phyloP scores from a whole-genome alignment of 2,888 invertebrate species.

The Lutraria lutraria region DNA sequence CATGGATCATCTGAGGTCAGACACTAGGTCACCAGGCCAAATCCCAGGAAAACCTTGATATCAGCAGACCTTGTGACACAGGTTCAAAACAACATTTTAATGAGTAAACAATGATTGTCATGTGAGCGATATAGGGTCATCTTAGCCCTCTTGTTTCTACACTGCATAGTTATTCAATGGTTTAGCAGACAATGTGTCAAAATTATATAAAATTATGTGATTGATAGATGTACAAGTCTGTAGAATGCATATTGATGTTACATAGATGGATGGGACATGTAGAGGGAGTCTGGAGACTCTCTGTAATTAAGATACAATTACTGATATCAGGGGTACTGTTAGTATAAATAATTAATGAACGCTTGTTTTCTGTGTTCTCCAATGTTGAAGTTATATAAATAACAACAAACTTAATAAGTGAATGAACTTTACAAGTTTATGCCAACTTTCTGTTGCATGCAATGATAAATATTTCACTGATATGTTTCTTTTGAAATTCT shows the following conservation, averaged over 20 bases:
- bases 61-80: no score
- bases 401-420: constrained; percentile 12
- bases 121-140: no score
- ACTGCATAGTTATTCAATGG: background rate
- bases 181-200: background rate
- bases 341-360: constrained; percentile 32
- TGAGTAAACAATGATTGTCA: no score
- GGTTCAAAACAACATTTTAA: no score
- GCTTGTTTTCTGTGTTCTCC: constrained; percentile 17
- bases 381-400: background rate
- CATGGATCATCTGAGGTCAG: no score
- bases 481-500: background rate
- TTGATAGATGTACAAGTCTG: background rate
- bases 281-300: background rate
- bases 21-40: no score
- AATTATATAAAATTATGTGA: background rate
- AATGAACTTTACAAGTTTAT: background rate
- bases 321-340: constrained; percentile 36
- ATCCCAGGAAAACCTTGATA: no score
- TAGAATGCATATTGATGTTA: constrained; percentile 9
- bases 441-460: background rate
- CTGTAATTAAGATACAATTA: constrained; percentile 36
- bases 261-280: constrained; percentile 19
- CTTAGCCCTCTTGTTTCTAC: no score
- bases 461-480: background rate